A percentile compares a stretch with the other conserved stretches of the same genome.
phyloP scores from a whole-genome alignment of 2,113 vertebrate genomes.

The Astatoreochromis straeleni region DNA sequence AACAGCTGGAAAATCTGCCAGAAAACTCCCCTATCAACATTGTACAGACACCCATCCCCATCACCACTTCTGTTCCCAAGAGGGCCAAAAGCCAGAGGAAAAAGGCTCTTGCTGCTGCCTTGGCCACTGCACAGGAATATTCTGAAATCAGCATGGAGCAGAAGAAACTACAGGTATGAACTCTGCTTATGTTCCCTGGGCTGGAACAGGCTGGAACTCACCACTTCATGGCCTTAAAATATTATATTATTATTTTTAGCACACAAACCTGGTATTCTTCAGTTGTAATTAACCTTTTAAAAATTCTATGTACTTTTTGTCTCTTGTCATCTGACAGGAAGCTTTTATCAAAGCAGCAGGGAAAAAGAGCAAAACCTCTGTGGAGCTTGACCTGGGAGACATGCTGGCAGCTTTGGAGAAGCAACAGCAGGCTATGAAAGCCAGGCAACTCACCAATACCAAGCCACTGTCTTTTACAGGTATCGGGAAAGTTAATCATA shows the following conservation, averaged over 20 bases:
- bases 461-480: slow-evolving; percentile 89
- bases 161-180: slow-evolving; percentile 86
- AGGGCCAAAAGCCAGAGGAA: slow-evolving; percentile 98
- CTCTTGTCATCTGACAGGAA: slow-evolving; percentile 71
- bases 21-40: slow-evolving; percentile 98
- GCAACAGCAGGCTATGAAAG: slow-evolving; percentile 96
- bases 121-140: slow-evolving; percentile 96
- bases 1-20: slow-evolving; percentile 89
- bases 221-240: neutral
- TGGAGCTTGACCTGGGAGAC: slow-evolving; percentile 95
- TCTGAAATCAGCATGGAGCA: slow-evolving; percentile 99
- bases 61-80: slow-evolving; percentile 96
- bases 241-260: neutral
- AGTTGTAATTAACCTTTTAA: neutral
- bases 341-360: slow-evolving; percentile 94
- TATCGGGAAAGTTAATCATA: slow-evolving; percentile 23
- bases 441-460: slow-evolving; percentile 91
- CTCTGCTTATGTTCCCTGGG: neutral
- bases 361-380: slow-evolving; percentile 94
- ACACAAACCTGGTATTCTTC: neutral
- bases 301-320: neutral
- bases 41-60: slow-evolving; percentile 96
- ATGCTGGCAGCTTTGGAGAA: slow-evolving; percentile 95
- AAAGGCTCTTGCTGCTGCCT: slow-evolving; percentile 92
- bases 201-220: neutral